Conservation (phyloP, 2,797 vertebrate genomes). For the Acipenser transmontanus region DNA sequence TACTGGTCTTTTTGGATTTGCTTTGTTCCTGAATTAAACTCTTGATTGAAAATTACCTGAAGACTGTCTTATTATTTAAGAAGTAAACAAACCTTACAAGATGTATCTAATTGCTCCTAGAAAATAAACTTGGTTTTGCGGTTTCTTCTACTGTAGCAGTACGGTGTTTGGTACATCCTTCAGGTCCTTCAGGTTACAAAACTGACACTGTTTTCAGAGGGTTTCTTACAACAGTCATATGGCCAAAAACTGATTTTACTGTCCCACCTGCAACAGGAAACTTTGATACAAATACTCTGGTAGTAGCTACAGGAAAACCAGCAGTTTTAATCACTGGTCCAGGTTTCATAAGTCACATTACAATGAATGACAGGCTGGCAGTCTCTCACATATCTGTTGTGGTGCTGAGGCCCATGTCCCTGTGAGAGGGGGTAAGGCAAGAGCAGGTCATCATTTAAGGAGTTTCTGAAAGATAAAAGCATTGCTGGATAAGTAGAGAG, state of each 20-base stretch:
- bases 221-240: conserved; percentile 67
- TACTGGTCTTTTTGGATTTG: no score
- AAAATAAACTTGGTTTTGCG: conserved; percentile 18
- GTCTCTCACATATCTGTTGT: conserved; percentile 62
- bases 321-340: conserved; percentile 36
- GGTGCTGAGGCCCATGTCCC: conserved; percentile 56
- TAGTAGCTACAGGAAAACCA: conserved; percentile 35
- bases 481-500: no score
- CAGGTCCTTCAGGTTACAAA: conserved; percentile 70
- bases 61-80: no score
- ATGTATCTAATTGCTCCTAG: no score
- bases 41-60: no score
- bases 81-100: no score
- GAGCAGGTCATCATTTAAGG: conserved; percentile 58
- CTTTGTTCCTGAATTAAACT: no score
- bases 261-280: conserved; percentile 10
- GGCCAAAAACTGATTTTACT: conserved; percentile 51
- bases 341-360: conserved; percentile 65
- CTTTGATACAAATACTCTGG: conserved; percentile 61
- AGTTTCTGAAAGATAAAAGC: conserved; percentile 44
- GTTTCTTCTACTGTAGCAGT: conserved; percentile 65
- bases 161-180: conserved; percentile 56
- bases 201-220: conserved; percentile 75
- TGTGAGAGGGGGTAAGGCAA: conserved; percentile 55
- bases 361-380: conserved; percentile 62